Evolutionary conservation across 2,797 vertebrate species (phyloP).

Genomic region (Setipinna tenuifilis): DNA sequence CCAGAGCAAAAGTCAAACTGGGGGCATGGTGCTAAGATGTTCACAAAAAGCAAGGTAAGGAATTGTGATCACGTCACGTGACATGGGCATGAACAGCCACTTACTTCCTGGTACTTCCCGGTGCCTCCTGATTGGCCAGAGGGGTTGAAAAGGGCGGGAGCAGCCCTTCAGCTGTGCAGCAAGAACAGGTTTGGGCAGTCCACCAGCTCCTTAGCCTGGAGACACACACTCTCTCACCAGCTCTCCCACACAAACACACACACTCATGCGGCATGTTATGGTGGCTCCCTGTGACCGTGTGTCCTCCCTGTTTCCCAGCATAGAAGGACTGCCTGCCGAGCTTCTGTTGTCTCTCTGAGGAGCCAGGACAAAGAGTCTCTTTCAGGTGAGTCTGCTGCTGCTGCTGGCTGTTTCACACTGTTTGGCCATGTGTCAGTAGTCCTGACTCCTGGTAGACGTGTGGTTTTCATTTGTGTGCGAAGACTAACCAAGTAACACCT

Average conservation of each 20-base stretch:
- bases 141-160: constrained; percentile 49
- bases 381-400: constrained; percentile 56
- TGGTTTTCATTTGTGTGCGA: neutral
- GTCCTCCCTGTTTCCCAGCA: neutral
- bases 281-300: neutral
- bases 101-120: constrained; percentile 19
- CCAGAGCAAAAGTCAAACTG: neutral
- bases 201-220: constrained; percentile 37
- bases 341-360: neutral
- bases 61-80: neutral
- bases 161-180: constrained; percentile 57
- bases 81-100: neutral
- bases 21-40: neutral
- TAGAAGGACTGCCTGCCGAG: neutral
- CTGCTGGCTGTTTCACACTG: neutral
- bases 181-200: constrained; percentile 71
- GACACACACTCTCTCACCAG: constrained; percentile 34
- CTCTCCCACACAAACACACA: constrained; percentile 9
- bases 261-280: neutral
- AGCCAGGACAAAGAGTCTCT: neutral
- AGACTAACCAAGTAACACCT: neutral
- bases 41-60: constrained; percentile 9
- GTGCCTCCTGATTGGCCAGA: constrained; percentile 46
- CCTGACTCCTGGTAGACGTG: too few relatives aligned
- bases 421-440: neutral